Evolutionary conservation across 2,797 vertebrate species (phyloP), one percentile per base, ranked within the genome.

Genomic region (Oreortyx pictus): DNA sequence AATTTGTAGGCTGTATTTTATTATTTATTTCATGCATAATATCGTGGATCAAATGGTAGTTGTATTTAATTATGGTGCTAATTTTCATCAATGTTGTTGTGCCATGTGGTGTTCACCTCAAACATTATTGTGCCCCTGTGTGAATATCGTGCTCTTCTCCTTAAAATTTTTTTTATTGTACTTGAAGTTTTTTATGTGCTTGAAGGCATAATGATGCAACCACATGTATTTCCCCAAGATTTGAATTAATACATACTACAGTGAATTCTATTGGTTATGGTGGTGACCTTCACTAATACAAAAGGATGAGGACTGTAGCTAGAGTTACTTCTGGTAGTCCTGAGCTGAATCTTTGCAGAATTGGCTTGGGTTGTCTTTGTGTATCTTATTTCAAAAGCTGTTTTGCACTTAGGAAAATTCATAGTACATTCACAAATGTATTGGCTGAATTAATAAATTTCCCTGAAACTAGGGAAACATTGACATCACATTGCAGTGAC

Each of bases 201-300:
- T 66, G 56, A 80, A 83, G 62, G 61, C 82, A 37, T 88, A 95
- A 60, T 20, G 71, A 56, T 86, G 27, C 47, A 43, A 92, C 93
- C 79, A 85, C 2, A 0, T 81, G 47, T 85, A 43, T 59, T 76
- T 11, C 61, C 43, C 18, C 25, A 66, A 86, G 73, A 39, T 86
- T 73, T 93, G 54, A 92, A 76, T 92, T 87, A 60, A 57, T 81
- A 2, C 56, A 24, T 75, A 44, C 27, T 89, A 6, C 59, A 52
- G 68, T 74, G 68, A 82, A 4, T n/a, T 92, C 43, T 56, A 1
- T 80, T 72, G 89, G 90, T 87, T 95, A 85, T 89, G 49, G 33
- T 76, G 49, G n/a, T 46, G 67, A 64, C 87, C 72, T 85, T 54
- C 16, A 72, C 25, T 81, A 87, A 80, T 35, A 61, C 44, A 54